Conservation (phyloP, 1,140 invertebrate species). For the Macrosteles quadrilineatus region DNA sequence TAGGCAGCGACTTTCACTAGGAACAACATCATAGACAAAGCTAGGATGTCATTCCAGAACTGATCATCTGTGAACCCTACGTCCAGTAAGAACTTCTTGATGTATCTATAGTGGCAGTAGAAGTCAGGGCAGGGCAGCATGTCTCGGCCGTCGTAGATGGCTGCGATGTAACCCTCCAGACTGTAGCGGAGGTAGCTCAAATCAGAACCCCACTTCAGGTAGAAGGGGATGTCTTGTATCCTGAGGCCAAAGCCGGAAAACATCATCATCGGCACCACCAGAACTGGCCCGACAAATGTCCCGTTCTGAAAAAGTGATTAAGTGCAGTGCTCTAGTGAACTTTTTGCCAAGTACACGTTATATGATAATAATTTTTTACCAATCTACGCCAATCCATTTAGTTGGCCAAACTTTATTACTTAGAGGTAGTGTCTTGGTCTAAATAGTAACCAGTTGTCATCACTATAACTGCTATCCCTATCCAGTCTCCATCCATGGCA, state of each 20-base stretch:
- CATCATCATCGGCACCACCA: constrained; percentile 85
- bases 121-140: constrained; percentile 60
- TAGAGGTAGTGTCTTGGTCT: too few relatives aligned
- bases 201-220: constrained; percentile 85
- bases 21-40: constrained; percentile 69
- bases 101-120: constrained; percentile 78
- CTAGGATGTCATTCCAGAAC: constrained; percentile 81
- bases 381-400: too few relatives aligned
- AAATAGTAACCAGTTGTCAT: too few relatives aligned
- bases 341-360: too few relatives aligned
- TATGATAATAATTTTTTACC: too few relatives aligned
- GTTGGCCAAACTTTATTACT: too few relatives aligned
- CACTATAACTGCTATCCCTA: too few relatives aligned
- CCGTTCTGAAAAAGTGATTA: constrained; percentile 70
- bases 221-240: constrained; percentile 74
- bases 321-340: too few relatives aligned
- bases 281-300: constrained; percentile 75
- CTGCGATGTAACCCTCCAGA: constrained; percentile 77
- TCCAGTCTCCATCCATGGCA: too few relatives aligned
- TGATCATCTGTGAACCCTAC: constrained; percentile 77
- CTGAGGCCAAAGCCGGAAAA: constrained; percentile 82
- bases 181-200: constrained; percentile 86
- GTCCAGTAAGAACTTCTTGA: constrained; percentile 71
- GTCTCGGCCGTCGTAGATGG: constrained; percentile 78
- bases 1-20: constrained; percentile 73